phyloP scores from a whole-genome alignment of 2,888 invertebrate species.

The Acleris cristana region DNA sequence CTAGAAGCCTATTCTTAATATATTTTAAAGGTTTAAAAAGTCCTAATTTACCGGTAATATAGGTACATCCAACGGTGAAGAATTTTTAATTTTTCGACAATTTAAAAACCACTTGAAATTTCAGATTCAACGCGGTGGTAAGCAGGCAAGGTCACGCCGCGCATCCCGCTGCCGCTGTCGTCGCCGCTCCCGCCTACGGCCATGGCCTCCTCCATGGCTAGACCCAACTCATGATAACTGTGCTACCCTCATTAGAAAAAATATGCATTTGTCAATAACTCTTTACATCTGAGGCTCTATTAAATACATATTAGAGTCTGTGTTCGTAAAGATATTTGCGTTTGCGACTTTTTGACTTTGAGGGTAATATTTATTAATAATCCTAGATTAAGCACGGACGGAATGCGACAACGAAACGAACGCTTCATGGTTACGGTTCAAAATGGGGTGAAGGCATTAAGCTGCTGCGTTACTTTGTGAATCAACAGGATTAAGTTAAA shows the following conservation, averaged over 20 bases:
- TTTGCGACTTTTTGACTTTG: no score
- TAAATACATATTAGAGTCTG: no score
- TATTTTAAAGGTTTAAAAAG: no score
- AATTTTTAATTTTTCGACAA: no score
- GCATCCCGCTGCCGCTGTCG: slow-evolving; percentile 72
- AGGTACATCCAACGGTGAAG: no score
- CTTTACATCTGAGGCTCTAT: no score
- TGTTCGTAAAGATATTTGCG: no score
- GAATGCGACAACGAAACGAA: slow-evolving; percentile 62
- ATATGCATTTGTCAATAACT: no score
- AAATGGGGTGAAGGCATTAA: slow-evolving; percentile 35
- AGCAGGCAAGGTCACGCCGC: slow-evolving; percentile 83
- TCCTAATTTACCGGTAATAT: no score
- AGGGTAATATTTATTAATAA: slow-evolving; percentile 63
- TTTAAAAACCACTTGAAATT: slow-evolving; percentile 19
- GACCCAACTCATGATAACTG: slow-evolving; percentile 50
- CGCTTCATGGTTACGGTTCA: slow-evolving; percentile 54
- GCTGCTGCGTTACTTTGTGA: neutral
- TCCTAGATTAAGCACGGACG: slow-evolving; percentile 71
- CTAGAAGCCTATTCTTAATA: no score
- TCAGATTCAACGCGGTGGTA: slow-evolving; percentile 85
- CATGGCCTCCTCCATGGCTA: slow-evolving; percentile 71
- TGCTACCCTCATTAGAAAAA: slow-evolving; percentile 31
- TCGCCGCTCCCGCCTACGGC: slow-evolving; percentile 66
- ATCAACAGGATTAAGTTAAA: no score